Conservation (phyloP, 2,113 vertebrate genomes). For the Larimichthys crocea region DNA sequence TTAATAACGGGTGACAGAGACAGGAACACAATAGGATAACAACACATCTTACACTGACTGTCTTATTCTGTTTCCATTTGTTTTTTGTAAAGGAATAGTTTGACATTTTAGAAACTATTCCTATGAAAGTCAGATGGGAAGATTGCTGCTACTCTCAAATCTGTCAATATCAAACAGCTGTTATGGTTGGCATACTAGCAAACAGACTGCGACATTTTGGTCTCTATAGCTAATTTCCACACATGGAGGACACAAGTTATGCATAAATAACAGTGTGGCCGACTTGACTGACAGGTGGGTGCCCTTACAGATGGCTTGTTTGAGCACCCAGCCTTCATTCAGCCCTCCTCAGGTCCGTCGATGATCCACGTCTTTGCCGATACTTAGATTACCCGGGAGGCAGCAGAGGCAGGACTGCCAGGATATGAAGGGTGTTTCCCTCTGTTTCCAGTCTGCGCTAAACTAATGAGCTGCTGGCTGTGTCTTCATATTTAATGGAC, state of each 20-base stretch:
- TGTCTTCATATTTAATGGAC: not conserved
- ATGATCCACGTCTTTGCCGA: no score
- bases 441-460: not conserved
- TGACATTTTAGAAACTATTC: not conserved
- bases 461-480: not conserved
- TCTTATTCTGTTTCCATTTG: not conserved
- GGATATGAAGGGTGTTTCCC: no score
- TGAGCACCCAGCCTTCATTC: no score
- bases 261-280: no score
- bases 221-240: no score
- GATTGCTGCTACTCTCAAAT: not conserved
- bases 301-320: no score
- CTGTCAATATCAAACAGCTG: not conserved
- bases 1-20: not conserved
- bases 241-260: no score
- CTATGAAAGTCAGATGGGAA: not conserved
- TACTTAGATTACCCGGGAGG: no score
- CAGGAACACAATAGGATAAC: not conserved
- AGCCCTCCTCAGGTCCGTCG: no score
- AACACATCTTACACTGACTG: not conserved
- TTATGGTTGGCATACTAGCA: not conserved
- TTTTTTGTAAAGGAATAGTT: slow-evolving; percentile 3
- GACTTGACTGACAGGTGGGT: no score
- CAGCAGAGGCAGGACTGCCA: no score
- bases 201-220: not conserved